A percentile compares a stretch with the other conserved stretches of the same genome.
phyloP scores from a whole-genome alignment of 2,113 vertebrate species.

The Condylura cristata region DNA sequence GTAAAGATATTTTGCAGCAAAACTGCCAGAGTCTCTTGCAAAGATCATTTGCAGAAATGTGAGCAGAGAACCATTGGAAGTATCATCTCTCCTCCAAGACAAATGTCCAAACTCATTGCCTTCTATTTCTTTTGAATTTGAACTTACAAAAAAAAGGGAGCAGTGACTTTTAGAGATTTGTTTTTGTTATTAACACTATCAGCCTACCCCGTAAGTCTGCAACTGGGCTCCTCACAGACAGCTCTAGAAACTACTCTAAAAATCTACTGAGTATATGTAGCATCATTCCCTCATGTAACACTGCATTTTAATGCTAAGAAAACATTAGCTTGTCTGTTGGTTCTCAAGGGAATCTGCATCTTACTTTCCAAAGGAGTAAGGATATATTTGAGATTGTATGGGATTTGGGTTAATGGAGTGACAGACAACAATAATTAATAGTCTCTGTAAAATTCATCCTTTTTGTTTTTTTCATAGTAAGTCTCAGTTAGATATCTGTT shows the following conservation, averaged over 20 bases:
- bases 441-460: too few relatives aligned
- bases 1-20: neutral
- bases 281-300: neutral
- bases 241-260: neutral
- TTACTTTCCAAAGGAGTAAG: neutral
- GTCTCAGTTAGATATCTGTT: too few relatives aligned
- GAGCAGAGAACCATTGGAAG: neutral
- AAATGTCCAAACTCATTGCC: neutral
- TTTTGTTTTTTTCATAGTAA: too few relatives aligned
- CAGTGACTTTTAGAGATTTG: neutral
- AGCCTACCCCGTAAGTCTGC: too few relatives aligned
- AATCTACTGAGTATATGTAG: neutral
- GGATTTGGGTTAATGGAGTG: too few relatives aligned
- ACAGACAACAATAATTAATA: too few relatives aligned
- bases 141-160: neutral
- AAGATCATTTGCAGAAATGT: neutral
- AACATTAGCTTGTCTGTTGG: neutral
- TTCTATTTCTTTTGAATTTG: neutral
- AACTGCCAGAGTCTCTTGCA: neutral
- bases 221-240: neutral
- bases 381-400: neutral
- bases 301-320: neutral
- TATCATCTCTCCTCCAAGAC: neutral
- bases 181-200: neutral
- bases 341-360: neutral